A percentile compares a stretch with the other conserved stretches of the same genome.
These are phyloP conservation scores for Oryzias curvinotus DNA, from an alignment of 2,113 vertebrate genomes.

Conservation along the genomic window DNA sequence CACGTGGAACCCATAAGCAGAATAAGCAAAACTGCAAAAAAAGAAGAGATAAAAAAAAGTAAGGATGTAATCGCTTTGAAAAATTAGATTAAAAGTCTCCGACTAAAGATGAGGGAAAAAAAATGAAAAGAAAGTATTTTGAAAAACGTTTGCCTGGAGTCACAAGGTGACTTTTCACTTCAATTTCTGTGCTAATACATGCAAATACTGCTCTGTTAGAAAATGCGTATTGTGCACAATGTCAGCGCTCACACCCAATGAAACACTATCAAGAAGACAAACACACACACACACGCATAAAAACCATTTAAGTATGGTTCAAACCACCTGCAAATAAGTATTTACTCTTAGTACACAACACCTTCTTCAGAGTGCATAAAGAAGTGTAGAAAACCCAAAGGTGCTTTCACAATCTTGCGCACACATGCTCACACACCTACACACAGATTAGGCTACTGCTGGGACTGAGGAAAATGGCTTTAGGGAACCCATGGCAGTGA, in stretches of 20 bases:
- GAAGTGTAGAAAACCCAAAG: slow-evolving; percentile 9
- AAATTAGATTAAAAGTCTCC: too few species aligned
- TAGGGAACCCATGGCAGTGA: slow-evolving; percentile 62
- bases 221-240: slow-evolving; percentile 13
- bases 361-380: slow-evolving; percentile 11
- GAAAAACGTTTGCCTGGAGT: too few species aligned
- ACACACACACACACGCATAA: slow-evolving; percentile 6
- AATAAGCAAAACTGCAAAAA: too few species aligned
- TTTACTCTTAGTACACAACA: slow-evolving; percentile 29
- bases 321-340: slow-evolving; percentile 9
- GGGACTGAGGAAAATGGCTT: slow-evolving; percentile 71
- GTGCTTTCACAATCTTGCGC: slow-evolving; percentile 6
- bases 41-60: too few species aligned
- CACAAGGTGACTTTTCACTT: slow-evolving; percentile 10
- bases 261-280: background rate
- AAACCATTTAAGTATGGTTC: slow-evolving; percentile 4
- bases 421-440: slow-evolving; percentile 26
- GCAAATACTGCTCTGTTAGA: slow-evolving; percentile 31
- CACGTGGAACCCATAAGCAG: too few species aligned
- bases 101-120: too few species aligned
- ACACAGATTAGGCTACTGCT: slow-evolving; percentile 67
- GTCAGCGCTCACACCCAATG: slow-evolving; percentile 6
- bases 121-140: too few species aligned
- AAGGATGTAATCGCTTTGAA: too few species aligned
- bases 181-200: slow-evolving; percentile 43